Evolutionary conservation across 1,140 invertebrate genomes (phyloP).

Genomic region (Apis cerana): DNA sequence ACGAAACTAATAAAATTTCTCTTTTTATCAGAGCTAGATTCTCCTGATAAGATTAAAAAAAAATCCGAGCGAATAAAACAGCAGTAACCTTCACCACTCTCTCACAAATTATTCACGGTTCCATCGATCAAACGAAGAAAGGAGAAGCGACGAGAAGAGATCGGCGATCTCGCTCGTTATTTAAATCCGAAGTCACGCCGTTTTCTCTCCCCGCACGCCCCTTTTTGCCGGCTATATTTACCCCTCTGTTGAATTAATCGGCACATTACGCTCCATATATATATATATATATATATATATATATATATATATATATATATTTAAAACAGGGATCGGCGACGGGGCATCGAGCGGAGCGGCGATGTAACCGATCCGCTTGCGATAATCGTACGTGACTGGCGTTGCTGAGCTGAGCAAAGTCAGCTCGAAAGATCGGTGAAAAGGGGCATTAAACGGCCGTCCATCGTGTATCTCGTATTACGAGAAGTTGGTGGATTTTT

Average conservation of each 20-base stretch:
- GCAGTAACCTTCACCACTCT: too few relatives aligned
- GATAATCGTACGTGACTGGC: slow-evolving; percentile 21
- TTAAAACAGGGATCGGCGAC: background rate
- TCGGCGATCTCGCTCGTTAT: slow-evolving; percentile 29
- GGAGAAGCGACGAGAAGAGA: background rate
- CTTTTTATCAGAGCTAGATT: background rate
- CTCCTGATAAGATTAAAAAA: too few relatives aligned
- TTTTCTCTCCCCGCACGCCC: background rate
- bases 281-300: too few relatives aligned
- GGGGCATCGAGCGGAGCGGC: too few relatives aligned
- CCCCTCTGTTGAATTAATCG: slow-evolving; percentile 16
- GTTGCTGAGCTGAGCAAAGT: slow-evolving; percentile 11
- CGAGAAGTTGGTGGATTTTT: too few relatives aligned
- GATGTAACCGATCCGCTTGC: slow-evolving; percentile 5
- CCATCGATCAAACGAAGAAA: background rate
- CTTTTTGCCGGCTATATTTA: slow-evolving; percentile 23
- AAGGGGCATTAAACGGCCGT: background rate
- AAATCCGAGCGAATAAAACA: too few relatives aligned
- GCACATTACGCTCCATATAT: slow-evolving; percentile 23
- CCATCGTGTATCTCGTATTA: background rate
- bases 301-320: background rate
- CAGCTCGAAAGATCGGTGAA: slow-evolving; percentile 9
- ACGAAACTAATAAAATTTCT: too few relatives aligned
- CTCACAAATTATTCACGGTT: background rate
- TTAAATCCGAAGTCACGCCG: slow-evolving; percentile 15